These are phyloP conservation scores for Caenorhabditis wallacei DNA, from an alignment of 2,888 invertebrate genomes.

Conservation along the genomic window DNA sequence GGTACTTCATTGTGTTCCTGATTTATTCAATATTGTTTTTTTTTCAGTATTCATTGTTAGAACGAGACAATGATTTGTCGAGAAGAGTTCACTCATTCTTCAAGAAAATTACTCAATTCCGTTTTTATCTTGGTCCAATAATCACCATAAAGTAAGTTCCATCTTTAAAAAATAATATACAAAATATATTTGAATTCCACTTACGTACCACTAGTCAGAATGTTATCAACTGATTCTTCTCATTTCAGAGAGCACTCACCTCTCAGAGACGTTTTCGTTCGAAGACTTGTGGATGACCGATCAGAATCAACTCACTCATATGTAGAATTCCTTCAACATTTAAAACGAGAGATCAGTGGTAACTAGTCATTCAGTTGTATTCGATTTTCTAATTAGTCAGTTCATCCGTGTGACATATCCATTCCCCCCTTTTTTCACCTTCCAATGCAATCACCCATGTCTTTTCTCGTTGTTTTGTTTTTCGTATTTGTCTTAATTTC, in stretches of 20 bases:
- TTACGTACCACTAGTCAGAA: too few relatives aligned
- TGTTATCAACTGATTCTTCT: too few relatives aligned
- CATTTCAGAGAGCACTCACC: conserved; percentile 93
- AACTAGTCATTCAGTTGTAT: conserved; percentile 27
- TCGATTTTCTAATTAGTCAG: conserved; percentile 3
- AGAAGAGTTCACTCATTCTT: conserved; percentile 67
- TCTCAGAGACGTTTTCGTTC: conserved; percentile 90
- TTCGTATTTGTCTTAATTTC: conserved; percentile 13
- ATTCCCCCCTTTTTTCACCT: conserved; percentile 21
- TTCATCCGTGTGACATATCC: conserved; percentile 53
- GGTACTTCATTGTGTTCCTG: too few relatives aligned
- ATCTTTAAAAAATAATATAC: neutral
- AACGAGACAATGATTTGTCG: conserved; percentile 65
- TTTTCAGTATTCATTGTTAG: conserved; percentile 61
- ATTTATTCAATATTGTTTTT: neutral
- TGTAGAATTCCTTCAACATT: conserved; percentile 97
- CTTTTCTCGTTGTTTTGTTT: conserved; percentile 26
- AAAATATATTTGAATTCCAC: neutral
- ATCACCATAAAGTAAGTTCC: conserved; percentile 67
- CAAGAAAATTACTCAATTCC: conserved; percentile 66
- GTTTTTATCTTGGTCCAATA: conserved; percentile 69
- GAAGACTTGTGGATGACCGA: conserved; percentile 94
- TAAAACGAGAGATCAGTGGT: conserved; percentile 80
- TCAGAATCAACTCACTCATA: conserved; percentile 95
- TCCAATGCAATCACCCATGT: conserved; percentile 10